phyloP scores from a whole-genome alignment of 2,797 vertebrate genomes.

The Urosaurus nigricauda region DNA sequence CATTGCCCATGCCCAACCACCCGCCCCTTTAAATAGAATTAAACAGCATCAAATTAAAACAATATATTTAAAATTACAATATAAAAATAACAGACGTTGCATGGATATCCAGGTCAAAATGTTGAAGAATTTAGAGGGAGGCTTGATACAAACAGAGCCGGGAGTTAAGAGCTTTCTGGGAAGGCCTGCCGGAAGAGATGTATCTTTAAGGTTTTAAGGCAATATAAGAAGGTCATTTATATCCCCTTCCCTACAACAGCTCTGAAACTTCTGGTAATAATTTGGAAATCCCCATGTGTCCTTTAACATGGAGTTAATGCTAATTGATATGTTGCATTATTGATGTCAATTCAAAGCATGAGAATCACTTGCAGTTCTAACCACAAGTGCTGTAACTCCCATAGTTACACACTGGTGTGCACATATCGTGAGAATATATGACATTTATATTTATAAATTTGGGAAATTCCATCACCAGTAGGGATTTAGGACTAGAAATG shows the following conservation, averaged over 20 bases:
- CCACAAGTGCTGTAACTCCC: not conserved
- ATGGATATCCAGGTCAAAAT: no score
- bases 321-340: not conserved
- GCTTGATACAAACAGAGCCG: no score
- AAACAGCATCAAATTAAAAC: no score
- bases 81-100: no score
- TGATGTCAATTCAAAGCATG: slow-evolving; percentile 49
- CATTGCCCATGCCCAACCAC: no score
- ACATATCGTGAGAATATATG: not conserved
- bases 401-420: not conserved
- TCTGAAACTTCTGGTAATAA: not conserved
- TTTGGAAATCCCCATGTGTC: slow-evolving; percentile 26
- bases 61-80: no score
- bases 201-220: no score
- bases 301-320: slow-evolving; percentile 57
- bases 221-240: not conserved
- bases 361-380: slow-evolving; percentile 13
- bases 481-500: not conserved
- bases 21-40: no score
- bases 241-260: not conserved
- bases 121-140: no score
- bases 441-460: not conserved
- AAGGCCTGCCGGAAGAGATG: no score
- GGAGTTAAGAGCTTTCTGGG: no score
- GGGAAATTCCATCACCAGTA: not conserved